Evolutionary conservation across 2,888 invertebrate species (phyloP).

Genomic region (Watsonalla cultraria): DNA sequence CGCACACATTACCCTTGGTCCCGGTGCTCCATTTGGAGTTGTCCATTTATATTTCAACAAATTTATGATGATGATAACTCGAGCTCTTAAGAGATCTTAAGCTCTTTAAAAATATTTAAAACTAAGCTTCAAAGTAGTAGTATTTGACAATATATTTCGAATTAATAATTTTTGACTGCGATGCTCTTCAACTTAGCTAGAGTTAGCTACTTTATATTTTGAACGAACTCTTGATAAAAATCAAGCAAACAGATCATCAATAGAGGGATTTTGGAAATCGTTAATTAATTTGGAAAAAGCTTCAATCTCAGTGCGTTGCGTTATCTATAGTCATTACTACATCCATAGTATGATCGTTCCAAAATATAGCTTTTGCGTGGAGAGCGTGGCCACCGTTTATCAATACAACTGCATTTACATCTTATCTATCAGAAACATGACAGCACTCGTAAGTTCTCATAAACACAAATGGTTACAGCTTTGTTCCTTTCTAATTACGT

Average conservation of each 20-base stretch:
- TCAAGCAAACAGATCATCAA: too few species aligned
- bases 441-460: constrained; percentile 66
- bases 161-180: too few species aligned
- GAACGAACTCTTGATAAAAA: too few species aligned
- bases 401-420: constrained; percentile 30
- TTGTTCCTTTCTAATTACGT: constrained; percentile 75
- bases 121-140: too few species aligned
- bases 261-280: too few species aligned
- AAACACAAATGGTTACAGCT: constrained; percentile 74
- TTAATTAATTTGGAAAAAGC: too few species aligned
- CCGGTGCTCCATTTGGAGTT: constrained; percentile 39
- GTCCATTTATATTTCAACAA: constrained; percentile 50
- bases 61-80: constrained; percentile 19
- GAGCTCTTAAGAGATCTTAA: background rate
- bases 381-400: constrained; percentile 9
- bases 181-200: too few species aligned
- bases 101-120: background rate
- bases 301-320: too few species aligned
- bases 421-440: constrained; percentile 51
- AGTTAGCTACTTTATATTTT: too few species aligned
- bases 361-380: background rate
- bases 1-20: constrained; percentile 55
- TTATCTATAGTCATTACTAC: too few species aligned
- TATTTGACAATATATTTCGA: too few species aligned
- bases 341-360: background rate